Percentiles rank a stretch among this genome's conserved stretches.
Evolutionary conservation across 1,140 invertebrate genomes (phyloP).

Genomic region (Belonocnema kinseyi): DNA sequence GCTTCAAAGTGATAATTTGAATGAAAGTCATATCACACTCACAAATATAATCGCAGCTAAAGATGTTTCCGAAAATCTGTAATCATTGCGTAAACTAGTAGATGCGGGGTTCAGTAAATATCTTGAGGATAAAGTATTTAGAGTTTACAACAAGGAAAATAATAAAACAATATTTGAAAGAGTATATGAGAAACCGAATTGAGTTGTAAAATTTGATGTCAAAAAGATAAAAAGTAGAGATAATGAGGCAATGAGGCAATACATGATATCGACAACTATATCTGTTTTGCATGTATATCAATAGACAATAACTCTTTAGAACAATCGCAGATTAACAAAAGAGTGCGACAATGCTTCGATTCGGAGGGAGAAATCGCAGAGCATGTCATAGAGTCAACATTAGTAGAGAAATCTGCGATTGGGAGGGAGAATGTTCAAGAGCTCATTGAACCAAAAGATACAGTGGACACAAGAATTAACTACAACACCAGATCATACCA

Average conservation of each 20-base stretch:
- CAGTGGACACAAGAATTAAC: slow-evolving; percentile 3
- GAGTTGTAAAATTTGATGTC: slow-evolving; percentile 41
- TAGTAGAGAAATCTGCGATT: slow-evolving; percentile 50
- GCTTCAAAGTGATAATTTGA: slow-evolving; percentile 28
- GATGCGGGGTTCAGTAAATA: too few species aligned
- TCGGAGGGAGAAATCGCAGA: slow-evolving; percentile 39
- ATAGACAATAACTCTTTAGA: too few species aligned
- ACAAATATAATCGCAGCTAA: slow-evolving; percentile 13
- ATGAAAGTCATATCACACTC: slow-evolving; percentile 43
- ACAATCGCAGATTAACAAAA: too few species aligned
- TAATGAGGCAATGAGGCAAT: too few species aligned
- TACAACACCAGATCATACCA: slow-evolving; percentile 30
- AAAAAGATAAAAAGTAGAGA: slow-evolving; percentile 26
- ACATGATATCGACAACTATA: too few species aligned
- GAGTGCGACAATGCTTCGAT: slow-evolving; percentile 27
- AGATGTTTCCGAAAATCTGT: too few species aligned
- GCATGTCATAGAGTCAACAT: slow-evolving; percentile 2
- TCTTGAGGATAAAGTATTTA: too few species aligned
- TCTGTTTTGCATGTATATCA: too few species aligned
- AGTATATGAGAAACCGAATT: too few species aligned
- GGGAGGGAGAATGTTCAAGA: slow-evolving; percentile 47
- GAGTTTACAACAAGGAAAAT: too few species aligned
- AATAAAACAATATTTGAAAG: too few species aligned
- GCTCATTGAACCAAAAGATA: slow-evolving; percentile 35
- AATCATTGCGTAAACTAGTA: too few species aligned